These are phyloP conservation scores for Pseudorhiza aurosa DNA, from an alignment of 30 jellyfish, hydroid and myxozoan species.

Conservation along the genomic window DNA sequence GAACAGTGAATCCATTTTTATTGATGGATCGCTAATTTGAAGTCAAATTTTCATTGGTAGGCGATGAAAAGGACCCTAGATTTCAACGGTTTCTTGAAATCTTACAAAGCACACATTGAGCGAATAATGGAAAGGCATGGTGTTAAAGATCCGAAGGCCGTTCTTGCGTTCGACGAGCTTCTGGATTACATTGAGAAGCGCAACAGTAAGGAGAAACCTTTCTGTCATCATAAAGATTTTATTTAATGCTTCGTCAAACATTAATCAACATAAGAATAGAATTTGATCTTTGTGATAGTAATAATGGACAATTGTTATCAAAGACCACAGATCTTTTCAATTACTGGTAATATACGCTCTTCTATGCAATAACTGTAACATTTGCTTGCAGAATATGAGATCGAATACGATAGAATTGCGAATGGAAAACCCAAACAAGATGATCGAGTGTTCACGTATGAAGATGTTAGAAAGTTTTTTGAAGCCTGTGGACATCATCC, in stretches of 20 bases:
- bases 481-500: constrained; percentile 81
- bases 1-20: too few species aligned
- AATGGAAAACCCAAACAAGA: constrained; percentile 30
- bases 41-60: constrained; percentile 22
- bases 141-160: constrained; percentile 53
- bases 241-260: not conserved
- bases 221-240: not conserved
- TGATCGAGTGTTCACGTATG: constrained; percentile 35
- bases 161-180: constrained; percentile 66
- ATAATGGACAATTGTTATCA: not conserved
- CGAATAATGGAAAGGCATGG: constrained; percentile 84
- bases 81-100: constrained; percentile 65
- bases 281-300: too few species aligned
- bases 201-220: constrained; percentile 65
- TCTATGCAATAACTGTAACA: not conserved
- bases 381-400: constrained; percentile 62
- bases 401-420: constrained; percentile 80
- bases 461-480: constrained; percentile 66
- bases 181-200: constrained; percentile 76
- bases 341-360: not conserved
- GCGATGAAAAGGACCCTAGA: constrained; percentile 84
- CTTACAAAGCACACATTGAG: constrained; percentile 57
- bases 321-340: not conserved
- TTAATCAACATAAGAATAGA: too few species aligned
- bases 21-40: too few species aligned